These are phyloP conservation scores for Indicator indicator DNA, from an alignment of 2,113 vertebrate genomes.

Conservation along the genomic window DNA sequence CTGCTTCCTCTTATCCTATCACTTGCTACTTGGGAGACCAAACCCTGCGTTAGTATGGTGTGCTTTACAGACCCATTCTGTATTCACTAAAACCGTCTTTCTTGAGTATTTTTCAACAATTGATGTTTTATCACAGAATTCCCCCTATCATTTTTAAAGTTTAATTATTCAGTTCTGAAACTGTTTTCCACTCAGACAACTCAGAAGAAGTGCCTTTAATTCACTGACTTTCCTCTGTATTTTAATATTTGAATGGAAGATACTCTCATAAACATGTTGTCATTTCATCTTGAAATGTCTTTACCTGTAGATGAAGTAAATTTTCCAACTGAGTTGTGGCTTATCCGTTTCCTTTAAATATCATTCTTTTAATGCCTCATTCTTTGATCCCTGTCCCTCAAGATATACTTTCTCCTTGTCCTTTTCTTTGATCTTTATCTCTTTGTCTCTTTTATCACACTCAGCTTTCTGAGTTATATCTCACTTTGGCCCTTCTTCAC, in stretches of 20 bases:
- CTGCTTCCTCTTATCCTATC: too few species aligned
- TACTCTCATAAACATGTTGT: neutral
- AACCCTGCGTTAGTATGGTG: neutral
- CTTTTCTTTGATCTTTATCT: constrained; percentile 40
- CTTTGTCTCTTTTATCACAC: neutral
- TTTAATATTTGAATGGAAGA: neutral
- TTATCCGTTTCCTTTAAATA: neutral
- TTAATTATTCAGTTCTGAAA: neutral
- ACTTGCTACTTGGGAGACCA: too few species aligned
- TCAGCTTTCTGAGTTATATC: neutral
- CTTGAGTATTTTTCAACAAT: neutral
- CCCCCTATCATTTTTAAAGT: neutral
- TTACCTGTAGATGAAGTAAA: neutral
- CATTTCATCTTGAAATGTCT: neutral
- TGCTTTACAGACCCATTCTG: neutral
- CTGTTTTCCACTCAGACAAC: neutral
- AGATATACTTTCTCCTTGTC: neutral
- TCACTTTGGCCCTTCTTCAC: constrained; percentile 1
- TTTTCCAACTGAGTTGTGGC: neutral
- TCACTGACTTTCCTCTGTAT: neutral
- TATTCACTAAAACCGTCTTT: neutral
- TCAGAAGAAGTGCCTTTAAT: neutral
- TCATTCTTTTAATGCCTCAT: neutral
- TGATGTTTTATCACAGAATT: neutral
- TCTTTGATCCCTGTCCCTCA: constrained; percentile 14